Conservation (phyloP, 2,113 vertebrate species). For the Pristiophorus japonicus region DNA sequence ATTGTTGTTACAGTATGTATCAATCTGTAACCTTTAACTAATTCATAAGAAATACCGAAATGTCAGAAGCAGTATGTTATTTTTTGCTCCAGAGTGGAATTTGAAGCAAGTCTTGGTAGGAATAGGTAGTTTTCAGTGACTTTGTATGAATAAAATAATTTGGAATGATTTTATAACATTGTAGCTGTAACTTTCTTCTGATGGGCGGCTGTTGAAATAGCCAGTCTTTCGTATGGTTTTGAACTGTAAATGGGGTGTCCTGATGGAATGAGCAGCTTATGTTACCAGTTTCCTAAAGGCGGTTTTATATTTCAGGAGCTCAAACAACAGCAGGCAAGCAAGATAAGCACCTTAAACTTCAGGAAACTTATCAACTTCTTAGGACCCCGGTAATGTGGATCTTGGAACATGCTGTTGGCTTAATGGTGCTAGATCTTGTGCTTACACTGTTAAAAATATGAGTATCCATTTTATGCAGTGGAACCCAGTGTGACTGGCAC, state of each 20-base stretch:
- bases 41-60: background rate
- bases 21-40: background rate
- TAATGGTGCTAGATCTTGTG: background rate
- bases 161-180: background rate
- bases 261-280: constrained; percentile 9
- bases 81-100: background rate
- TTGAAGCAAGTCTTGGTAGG: background rate
- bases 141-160: background rate
- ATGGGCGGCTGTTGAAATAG: background rate
- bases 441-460: background rate
- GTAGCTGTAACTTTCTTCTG: background rate
- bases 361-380: background rate
- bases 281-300: background rate
- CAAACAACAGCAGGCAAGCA: background rate
- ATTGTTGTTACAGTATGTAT: background rate
- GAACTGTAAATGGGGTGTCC: background rate
- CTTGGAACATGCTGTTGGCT: background rate
- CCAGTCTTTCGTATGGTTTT: background rate
- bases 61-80: too few relatives aligned
- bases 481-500: background rate
- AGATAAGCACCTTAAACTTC: background rate
- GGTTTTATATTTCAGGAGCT: background rate
- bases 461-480: background rate
- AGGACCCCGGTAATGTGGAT: background rate
- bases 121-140: background rate